Conservation (phyloP, 2,888 invertebrate genomes). For the Apoda limacodes region DNA sequence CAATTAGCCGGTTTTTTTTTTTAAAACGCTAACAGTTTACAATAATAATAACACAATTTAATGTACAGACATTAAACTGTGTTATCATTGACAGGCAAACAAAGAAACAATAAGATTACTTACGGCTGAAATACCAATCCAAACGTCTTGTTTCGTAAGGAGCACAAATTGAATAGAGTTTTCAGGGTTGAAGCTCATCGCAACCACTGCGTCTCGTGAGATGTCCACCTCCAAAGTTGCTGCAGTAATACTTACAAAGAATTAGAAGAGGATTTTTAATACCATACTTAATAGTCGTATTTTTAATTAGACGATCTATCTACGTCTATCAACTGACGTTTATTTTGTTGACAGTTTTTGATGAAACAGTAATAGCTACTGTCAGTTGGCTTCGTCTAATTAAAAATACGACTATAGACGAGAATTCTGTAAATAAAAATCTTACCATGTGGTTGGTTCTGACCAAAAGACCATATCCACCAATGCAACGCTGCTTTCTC, state of each 20-base stretch:
- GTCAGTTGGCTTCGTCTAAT: too few species aligned
- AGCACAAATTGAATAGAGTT: conserved; percentile 42
- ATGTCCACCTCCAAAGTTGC: conserved; percentile 28
- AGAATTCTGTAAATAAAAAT: conserved; percentile 10
- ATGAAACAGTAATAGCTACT: too few species aligned
- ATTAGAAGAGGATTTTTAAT: not conserved
- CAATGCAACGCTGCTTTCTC: conserved; percentile 56
- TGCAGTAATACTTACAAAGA: conserved; percentile 18
- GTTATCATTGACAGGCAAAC: not conserved
- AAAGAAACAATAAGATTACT: conserved; percentile 18
- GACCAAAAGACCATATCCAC: conserved; percentile 73
- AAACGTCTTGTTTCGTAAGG: conserved; percentile 42
- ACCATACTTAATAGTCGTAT: not conserved
- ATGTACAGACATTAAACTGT: too few species aligned
- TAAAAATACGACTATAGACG: too few species aligned
- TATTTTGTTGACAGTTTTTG: too few species aligned
- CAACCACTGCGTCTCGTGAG: conserved; percentile 30
- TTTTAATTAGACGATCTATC: too few species aligned
- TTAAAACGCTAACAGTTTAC: too few species aligned
- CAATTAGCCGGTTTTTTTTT: too few species aligned
- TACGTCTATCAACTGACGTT: too few species aligned
- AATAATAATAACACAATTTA: too few species aligned
- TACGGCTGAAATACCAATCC: conserved; percentile 42
- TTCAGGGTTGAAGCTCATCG: conserved; percentile 43
- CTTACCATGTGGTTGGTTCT: conserved; percentile 65